These are phyloP conservation scores for Corythucha ciliata DNA, from an alignment of 2,888 invertebrate genomes.

Conservation along the genomic window DNA sequence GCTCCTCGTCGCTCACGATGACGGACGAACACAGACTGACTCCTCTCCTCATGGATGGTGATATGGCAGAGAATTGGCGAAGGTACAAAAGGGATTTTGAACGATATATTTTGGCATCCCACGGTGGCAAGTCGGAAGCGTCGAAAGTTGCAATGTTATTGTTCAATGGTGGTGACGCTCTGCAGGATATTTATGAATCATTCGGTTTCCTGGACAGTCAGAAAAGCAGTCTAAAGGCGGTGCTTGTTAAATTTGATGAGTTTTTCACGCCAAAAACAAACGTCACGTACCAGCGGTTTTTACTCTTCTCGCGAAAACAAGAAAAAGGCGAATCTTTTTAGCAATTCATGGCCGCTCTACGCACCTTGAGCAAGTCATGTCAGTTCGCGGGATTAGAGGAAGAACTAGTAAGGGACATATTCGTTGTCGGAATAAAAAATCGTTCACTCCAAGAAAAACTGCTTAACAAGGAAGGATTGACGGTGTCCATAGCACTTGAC, in stretches of 20 bases:
- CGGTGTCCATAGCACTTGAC: neutral
- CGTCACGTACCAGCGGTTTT: constrained; percentile 8
- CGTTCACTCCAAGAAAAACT: constrained; percentile 1
- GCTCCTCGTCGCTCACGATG: too few relatives aligned
- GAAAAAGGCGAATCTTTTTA: constrained; percentile 6
- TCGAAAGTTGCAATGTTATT: constrained; percentile 13
- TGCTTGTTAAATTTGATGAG: constrained; percentile 7
- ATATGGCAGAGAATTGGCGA: constrained; percentile 17
- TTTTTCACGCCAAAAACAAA: constrained; percentile 7
- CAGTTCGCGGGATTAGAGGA: constrained; percentile 13
- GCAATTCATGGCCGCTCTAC: neutral
- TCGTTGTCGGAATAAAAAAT: constrained; percentile 14
- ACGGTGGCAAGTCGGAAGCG: neutral
- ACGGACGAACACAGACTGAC: neutral
- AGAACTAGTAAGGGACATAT: constrained; percentile 10
- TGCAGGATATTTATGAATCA: constrained; percentile 7
- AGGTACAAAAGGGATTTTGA: constrained; percentile 13
- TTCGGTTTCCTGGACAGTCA: neutral
- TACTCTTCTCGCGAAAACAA: constrained; percentile 14
- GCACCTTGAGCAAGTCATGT: constrained; percentile 16
- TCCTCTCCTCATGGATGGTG: constrained; percentile 1
- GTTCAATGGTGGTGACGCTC: neutral
- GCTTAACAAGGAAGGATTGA: neutral
- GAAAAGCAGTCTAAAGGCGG: neutral
- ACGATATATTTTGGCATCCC: constrained; percentile 2